Conservation (phyloP, 2,113 vertebrate species). For the Sander vitreus region DNA sequence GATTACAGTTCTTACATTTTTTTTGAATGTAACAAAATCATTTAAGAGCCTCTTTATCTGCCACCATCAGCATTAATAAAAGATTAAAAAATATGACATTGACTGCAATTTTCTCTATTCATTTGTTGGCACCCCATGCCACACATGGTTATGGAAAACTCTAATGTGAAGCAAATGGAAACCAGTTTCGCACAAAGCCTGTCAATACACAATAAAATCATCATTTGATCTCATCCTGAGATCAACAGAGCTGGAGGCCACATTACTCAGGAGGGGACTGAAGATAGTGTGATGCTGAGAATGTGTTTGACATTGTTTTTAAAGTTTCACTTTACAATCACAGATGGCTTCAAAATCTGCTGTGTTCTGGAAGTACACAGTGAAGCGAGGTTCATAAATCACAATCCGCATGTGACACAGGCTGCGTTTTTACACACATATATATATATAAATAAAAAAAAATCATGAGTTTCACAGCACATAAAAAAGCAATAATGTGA, state of each 20-base stretch:
- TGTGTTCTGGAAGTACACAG: background rate
- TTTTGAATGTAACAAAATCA: background rate
- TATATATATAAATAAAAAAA: too few relatives aligned
- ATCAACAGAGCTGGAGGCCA: conserved; percentile 10
- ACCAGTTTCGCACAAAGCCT: background rate
- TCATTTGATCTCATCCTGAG: conserved; percentile 1
- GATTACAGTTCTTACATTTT: background rate
- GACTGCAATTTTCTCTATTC: background rate
- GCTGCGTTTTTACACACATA: background rate
- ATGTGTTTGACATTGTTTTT: background rate
- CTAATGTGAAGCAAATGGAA: conserved; percentile 9
- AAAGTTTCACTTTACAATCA: background rate
- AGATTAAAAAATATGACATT: background rate
- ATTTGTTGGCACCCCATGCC: background rate
- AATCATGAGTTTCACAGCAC: background rate
- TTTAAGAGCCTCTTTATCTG: background rate
- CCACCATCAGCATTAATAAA: background rate
- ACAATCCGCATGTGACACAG: background rate
- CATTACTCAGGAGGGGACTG: background rate
- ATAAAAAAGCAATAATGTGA: background rate
- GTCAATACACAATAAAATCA: background rate
- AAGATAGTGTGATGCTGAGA: background rate
- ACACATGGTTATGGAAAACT: background rate
- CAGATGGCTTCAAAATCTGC: background rate
- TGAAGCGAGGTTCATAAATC: background rate